These are phyloP conservation scores for Glyptemys insculpta DNA, from an alignment of 2,797 vertebrate species.

Conservation along the genomic window DNA sequence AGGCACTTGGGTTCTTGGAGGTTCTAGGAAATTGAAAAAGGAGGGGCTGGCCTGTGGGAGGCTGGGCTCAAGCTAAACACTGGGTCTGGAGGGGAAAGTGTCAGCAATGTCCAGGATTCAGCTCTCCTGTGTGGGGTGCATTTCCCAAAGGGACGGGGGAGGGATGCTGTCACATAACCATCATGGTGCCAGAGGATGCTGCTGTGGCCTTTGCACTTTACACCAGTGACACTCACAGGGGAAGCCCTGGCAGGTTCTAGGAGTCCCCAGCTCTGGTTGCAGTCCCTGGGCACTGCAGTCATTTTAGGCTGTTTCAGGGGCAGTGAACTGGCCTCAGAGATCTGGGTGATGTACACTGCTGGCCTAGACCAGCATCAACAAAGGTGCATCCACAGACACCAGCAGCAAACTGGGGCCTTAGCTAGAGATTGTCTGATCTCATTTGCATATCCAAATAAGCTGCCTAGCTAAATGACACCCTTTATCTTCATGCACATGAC, in stretches of 20 bases:
- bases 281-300: background rate
- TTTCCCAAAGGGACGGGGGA: background rate
- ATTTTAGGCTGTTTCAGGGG: background rate
- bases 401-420: background rate
- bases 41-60: background rate
- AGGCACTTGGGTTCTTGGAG: background rate
- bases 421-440: background rate
- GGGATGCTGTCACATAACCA: background rate
- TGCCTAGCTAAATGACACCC: background rate
- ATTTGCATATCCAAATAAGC: background rate
- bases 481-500: background rate
- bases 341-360: background rate
- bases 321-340: background rate
- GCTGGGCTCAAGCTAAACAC: background rate
- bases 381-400: background rate
- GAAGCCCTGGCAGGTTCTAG: background rate
- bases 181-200: background rate
- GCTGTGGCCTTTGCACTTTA: background rate
- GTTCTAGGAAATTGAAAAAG: slow-evolving; percentile 18
- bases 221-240: background rate
- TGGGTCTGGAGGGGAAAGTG: background rate
- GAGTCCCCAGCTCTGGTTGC: background rate
- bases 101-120: background rate
- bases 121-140: background rate
- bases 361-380: background rate